A percentile compares a stretch with the other conserved stretches of the same genome.
Evolutionary conservation across 2,797 vertebrate species (phyloP).

Genomic region (Pangasius sanitwongsei): DNA sequence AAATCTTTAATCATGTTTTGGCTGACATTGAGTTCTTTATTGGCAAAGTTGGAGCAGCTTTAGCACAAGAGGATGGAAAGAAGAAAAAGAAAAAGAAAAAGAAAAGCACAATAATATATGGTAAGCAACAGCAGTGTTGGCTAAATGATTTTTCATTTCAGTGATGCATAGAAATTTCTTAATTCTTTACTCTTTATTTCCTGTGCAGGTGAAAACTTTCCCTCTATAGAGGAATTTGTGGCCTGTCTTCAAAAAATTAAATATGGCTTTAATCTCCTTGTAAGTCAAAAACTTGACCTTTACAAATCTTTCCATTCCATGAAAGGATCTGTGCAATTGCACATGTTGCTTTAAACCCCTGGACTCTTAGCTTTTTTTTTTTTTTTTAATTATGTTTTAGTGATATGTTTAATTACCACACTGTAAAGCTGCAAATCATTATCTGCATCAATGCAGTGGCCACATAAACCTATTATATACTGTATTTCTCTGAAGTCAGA

Average conservation of each 20-base stretch:
- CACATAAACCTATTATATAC: neutral
- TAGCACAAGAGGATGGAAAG: constrained; percentile 15
- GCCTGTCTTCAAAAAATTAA: constrained; percentile 78
- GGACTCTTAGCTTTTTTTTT: neutral
- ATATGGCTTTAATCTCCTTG: constrained; percentile 80
- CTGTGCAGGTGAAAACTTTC: constrained; percentile 55
- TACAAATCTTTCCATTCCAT: neutral
- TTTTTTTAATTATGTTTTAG: neutral
- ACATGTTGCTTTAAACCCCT: neutral
- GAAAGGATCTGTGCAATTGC: neutral
- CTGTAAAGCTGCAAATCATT: neutral
- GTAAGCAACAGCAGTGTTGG: constrained; percentile 47
- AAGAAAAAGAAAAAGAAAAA: constrained; percentile 59
- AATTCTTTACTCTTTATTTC: constrained; percentile 1
- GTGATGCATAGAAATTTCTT: neutral
- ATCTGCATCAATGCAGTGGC: neutral
- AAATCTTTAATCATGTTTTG: constrained; percentile 78
- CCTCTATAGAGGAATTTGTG: constrained; percentile 64
- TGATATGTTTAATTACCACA: neutral
- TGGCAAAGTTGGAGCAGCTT: constrained; percentile 46
- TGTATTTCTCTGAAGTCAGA: neutral
- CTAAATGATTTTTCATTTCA: neutral
- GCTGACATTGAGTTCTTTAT: constrained; percentile 74
- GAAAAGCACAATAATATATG: constrained; percentile 47
- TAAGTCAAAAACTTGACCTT: constrained; percentile 54